Evolutionary conservation across 2,797 vertebrate species (phyloP), one percentile per base, ranked within the genome.

Genomic region (Macrochelys suwanniensis): DNA sequence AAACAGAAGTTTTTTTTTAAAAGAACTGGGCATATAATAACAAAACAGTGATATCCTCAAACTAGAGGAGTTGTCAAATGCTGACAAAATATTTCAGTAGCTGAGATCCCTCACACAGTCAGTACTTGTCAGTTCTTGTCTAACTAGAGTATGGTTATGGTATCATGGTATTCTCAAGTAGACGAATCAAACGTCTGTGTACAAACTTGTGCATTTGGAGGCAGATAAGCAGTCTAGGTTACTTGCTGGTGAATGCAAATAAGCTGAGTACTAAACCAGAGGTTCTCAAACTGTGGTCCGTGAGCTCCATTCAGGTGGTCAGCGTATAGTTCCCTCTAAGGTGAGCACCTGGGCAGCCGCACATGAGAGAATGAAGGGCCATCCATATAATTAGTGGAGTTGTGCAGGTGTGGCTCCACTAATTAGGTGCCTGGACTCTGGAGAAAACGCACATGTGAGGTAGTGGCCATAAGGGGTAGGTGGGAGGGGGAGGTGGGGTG

Each of bases 31-130:
- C 16, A 17, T 84, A 92, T 31, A 51, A 45, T 45, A 16, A 2
- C 12, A 57, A 74, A 19, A 51, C 33, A 5, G 26, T 21, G 11
- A 2, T 7, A 3, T 28, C 25, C 9, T 42, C 12, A 71, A 71
- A 49, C 13, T 21, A 42, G 37, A 50, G 25, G 5, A 80, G 3
- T 4, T 88, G 94, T 94, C 56, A 89, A 65, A 87, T 85, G 42
- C 54, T 15, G 10, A 3, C 82, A 0, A 74, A 65, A 11, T 45
- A 23, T 37, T 80, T 61, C 16, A 59, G 56, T 12, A 59, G 4
- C 1, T 1, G 0, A 37, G 2, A 25, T 4, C 37, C 81, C 45
- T 50, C 87, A 78, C 37, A 15, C 28, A 89, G 54, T 85, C 0
- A 15, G 0, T 17, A 6, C 16, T 81, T 87, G 21, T 76, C 80